Evolutionary conservation across 1,140 invertebrate species (phyloP), one percentile per base, ranked within the genome.

Genomic region (Ceratoteleas bidentatus): DNA sequence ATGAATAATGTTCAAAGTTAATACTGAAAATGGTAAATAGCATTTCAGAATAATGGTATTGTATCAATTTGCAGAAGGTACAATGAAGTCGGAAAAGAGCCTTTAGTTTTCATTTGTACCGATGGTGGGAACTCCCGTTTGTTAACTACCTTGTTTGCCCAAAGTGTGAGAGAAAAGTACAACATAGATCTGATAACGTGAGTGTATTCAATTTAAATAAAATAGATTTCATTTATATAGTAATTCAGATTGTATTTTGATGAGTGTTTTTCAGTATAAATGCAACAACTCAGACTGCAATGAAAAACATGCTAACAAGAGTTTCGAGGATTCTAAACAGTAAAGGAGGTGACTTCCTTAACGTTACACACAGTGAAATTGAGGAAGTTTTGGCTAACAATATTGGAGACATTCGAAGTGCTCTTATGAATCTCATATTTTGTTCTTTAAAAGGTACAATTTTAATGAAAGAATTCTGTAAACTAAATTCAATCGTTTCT

Each of bases 401-500:
- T 43, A 92, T 93, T 49, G 95, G 95, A 0, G 95, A 96, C 88
- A 93, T 95, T 56, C 90, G 95, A 86, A 95, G 93, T 85, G 93
- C 94, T 0, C 86, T 96, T 16, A 93, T 95, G 70, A 95, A 95
- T 90, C 89, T 95, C 52, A 94, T 95, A 88, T 95, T 96, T 89
- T 92, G 93, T 61, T 94, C 93, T 47, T 87, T 95, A 32, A 94
- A 93, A 93, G 94, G 95, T 94, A 88, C 6, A 43, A 43, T 24
- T 24, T 24, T 24, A 2, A 24, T 4, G 4, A 2, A 24, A 2
- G 24, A 24, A 24, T 24, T 24, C 4, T 24, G 4, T 2, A 24
- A 24, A 24, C 4, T 24, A 24, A 24, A 24, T 24, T 2, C 1
- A 24, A 24, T 24, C 24, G 24, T 24, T 1, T 24, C 4, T 24